Conservation (phyloP, 2,113 vertebrate genomes). For the Rutilus rutilus region DNA sequence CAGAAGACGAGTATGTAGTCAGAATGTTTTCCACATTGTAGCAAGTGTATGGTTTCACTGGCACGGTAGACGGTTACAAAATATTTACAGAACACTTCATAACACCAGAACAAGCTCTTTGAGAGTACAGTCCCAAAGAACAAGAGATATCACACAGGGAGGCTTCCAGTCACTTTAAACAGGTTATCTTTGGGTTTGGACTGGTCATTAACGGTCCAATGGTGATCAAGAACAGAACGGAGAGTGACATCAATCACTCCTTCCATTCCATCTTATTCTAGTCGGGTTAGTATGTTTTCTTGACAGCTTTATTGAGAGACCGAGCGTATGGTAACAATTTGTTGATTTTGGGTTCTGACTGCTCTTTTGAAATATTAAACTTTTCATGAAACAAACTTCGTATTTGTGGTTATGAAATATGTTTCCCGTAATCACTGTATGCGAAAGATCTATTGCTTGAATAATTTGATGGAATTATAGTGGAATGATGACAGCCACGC, state of each 20-base stretch:
- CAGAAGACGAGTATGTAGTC: conserved; percentile 36
- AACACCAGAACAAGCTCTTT: conserved; percentile 4
- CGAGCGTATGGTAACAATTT: conserved; percentile 23
- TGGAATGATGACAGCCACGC: not conserved
- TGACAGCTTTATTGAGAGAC: conserved; percentile 6
- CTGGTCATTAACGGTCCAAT: not conserved
- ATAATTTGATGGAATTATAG: not conserved
- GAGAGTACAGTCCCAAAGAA: not conserved
- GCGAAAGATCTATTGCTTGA: conserved; percentile 15
- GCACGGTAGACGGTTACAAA: conserved; percentile 31
- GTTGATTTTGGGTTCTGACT: conserved; percentile 20
- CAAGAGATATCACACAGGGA: not conserved
- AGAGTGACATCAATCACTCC: not conserved
- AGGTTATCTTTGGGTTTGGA: not conserved
- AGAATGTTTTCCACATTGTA: conserved; percentile 45
- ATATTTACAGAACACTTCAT: conserved; percentile 38
- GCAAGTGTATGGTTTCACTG: conserved; percentile 32
- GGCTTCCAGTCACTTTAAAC: not conserved
- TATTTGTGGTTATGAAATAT: not conserved
- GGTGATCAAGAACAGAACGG: not conserved
- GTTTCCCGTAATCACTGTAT: conserved; percentile 32
- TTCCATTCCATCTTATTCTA: not conserved
- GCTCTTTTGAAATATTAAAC: conserved; percentile 40
- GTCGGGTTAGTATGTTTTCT: not conserved
- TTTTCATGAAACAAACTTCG: conserved; percentile 1